Base-by-base conservation (phyloP, 2,113 vertebrate species). In the Platanista minor region DNA sequence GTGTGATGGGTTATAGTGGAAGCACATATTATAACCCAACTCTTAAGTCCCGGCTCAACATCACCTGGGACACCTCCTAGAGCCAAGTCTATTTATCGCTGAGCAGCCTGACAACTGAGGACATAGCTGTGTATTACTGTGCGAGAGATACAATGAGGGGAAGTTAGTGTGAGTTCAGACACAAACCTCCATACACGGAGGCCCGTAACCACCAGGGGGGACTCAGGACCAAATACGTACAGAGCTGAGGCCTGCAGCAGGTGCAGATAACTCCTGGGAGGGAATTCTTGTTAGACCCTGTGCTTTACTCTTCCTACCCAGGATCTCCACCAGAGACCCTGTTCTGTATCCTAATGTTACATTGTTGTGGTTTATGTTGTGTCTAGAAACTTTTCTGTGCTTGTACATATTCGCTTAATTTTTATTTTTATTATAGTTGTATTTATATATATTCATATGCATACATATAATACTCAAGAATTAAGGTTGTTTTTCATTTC, bases 1-100 rank as follows among this genome's bases (percentile, higher is more conserved):
- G 43, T n/a, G n/a, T n/a, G n/a, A 8, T 8, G 43, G 46, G n/a
- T n/a, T n/a, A n/a, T 67, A 0, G 0, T 17, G 1, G 2, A 6
- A 8, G 0, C 6, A 62, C 8, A 41, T 0, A 1, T 10, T 88
- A 49, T 0, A 1, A n/a, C 33, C 3, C 18, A 2, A 8, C 54
- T 0, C 9, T 80, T 2, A 92, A 71, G 33, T 18, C 23, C 23
- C 9, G 12, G 46, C 71, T 92, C 84, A 94, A 33, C 62, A 91
- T 91, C 49, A 75, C 81, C 59, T 69, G 2, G 23, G 75, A 81
- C 46, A 67, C 14, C 0, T 2, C 46, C n/a, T 41, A 72, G 31
- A 67, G 85, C 27, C 20, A 27, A 33, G 9, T 61, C 11, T 46
- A 46, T 12, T 46, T 46, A 49, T 49, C 46, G 0, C 52, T 52